Base-by-base conservation (phyloP, 2,113 vertebrate genomes). In the Paramormyrops kingsleyae region DNA sequence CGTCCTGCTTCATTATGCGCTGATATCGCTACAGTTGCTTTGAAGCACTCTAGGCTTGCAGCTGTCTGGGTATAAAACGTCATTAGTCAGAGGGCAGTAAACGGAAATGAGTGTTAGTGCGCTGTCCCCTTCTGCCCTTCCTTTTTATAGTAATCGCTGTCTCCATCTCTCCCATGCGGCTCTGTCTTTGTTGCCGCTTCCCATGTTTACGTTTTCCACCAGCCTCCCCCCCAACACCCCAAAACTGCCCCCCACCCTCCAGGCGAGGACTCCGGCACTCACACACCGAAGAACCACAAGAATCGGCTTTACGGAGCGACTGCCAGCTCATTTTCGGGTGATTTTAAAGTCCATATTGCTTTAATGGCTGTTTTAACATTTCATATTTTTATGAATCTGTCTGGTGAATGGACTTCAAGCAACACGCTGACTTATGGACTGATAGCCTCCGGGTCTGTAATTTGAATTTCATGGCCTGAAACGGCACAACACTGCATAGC, bases 331-430 rank as follows among this genome's bases (percentile, higher is more conserved):
- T 90, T 91, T 90, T 77, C 47, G 27, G 49, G 77, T 91, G 90
- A 91, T 92, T 91, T 91, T 91, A 88, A 88, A 87, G 90, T 62
- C 90, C 77, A 27, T 83, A 24, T 66, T 83, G 89, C 89, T 89
- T 89, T 89, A 44, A 85, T 42, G 70, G 47, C 59, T 88, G 89
- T 91, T 92, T 91, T 88, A 89, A 85, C 90, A 89, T 89, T 88
- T 91, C 83, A 92, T 92, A 89, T 91, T 91, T 90, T 90, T 86
- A 89, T 90, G 56, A 91, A 87, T 91, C 89, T 91, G 49, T 83
- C 87, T 56, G 66, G 70, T 90, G 90, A 44, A 44, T 59, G 89
- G 87, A 31, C 21, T 15, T 46, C 17, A 19, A 88, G 42, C 90
- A 84, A 87, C 88, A 87, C 90, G 90, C 83, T 90, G 62, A 89